phyloP scores from a whole-genome alignment of 2,888 invertebrate genomes.

The Hirtodrosophila histrioides region DNA sequence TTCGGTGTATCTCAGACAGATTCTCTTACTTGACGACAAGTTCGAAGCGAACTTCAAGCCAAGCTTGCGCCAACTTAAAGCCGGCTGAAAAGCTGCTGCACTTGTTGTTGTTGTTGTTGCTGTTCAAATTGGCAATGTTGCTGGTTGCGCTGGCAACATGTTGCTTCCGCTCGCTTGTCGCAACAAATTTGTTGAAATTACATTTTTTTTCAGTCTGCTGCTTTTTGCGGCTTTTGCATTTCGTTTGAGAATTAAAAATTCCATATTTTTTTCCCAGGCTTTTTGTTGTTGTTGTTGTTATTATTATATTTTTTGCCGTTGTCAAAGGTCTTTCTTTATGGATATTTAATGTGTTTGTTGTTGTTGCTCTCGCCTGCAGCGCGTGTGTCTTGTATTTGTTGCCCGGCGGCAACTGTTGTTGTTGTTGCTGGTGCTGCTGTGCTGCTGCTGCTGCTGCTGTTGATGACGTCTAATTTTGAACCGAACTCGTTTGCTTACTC shows the following conservation, averaged over 20 bases:
- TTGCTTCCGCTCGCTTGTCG: slow-evolving; percentile 56
- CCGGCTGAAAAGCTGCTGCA: slow-evolving; percentile 36
- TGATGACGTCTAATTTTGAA: slow-evolving; percentile 76
- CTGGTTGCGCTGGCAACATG: slow-evolving; percentile 58
- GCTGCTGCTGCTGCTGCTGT: slow-evolving; percentile 43
- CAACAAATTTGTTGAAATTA: slow-evolving; percentile 31
- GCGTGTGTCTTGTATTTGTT: slow-evolving; percentile 21
- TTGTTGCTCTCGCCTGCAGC: slow-evolving; percentile 30
- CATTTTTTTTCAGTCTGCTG: slow-evolving; percentile 28
- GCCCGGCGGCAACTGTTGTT: slow-evolving; percentile 40
- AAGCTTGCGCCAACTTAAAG: slow-evolving; percentile 38
- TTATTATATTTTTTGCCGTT: slow-evolving; percentile 8
- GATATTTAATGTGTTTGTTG: slow-evolving; percentile 32
- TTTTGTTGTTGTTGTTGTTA: no score
- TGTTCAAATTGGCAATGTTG: slow-evolving; percentile 54
- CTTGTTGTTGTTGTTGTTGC: slow-evolving; percentile 29
- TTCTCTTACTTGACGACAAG: slow-evolving; percentile 26
- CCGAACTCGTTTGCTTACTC: slow-evolving; percentile 80
- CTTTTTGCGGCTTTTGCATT: slow-evolving; percentile 34
- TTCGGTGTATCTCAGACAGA: neutral
- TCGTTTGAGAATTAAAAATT: slow-evolving; percentile 56
- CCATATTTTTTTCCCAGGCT: slow-evolving; percentile 17
- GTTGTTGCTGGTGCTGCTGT: slow-evolving; percentile 24
- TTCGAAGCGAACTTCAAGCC: slow-evolving; percentile 57
- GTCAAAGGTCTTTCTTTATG: slow-evolving; percentile 33